phyloP scores from a whole-genome alignment of 2,888 invertebrate species.

The Melinaea menophilus region DNA sequence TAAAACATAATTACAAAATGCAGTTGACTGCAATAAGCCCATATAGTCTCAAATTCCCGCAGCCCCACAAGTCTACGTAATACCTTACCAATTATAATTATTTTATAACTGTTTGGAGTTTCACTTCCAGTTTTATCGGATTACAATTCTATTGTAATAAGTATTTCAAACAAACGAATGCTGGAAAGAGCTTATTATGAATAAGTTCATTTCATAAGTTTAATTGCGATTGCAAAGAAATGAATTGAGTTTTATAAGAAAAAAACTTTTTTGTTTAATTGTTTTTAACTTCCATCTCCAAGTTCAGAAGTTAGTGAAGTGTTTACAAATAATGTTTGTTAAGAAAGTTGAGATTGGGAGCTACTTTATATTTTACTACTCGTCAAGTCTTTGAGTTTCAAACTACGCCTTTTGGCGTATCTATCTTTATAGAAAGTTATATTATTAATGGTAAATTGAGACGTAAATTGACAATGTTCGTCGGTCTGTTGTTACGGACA shows the following conservation, averaged over 20 bases:
- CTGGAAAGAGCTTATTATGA: no score
- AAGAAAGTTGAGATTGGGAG: not conserved
- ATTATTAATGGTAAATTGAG: constrained; percentile 4
- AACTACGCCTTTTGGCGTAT: no score
- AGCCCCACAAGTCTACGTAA: constrained; percentile 1
- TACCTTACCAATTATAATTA: not conserved
- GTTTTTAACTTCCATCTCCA: not conserved
- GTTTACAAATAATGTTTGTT: constrained; percentile 3
- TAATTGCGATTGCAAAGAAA: no score
- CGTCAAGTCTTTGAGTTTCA: not conserved
- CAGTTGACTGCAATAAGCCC: constrained; percentile 4
- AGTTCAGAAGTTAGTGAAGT: constrained; percentile 1
- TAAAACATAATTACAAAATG: not conserved
- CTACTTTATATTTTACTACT: not conserved
- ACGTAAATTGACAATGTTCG: constrained; percentile 9
- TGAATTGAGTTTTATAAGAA: no score
- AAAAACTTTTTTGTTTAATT: not conserved
- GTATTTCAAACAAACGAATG: no score
- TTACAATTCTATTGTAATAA: no score
- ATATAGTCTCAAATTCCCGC: not conserved
- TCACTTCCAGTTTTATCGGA: no score
- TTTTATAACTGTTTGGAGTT: not conserved
- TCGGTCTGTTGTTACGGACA: constrained; percentile 46
- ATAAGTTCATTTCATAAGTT: no score
- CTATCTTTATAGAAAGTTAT: no score